phyloP scores from a whole-genome alignment of 2,797 vertebrate genomes.

The Enteromius anoplus region DNA sequence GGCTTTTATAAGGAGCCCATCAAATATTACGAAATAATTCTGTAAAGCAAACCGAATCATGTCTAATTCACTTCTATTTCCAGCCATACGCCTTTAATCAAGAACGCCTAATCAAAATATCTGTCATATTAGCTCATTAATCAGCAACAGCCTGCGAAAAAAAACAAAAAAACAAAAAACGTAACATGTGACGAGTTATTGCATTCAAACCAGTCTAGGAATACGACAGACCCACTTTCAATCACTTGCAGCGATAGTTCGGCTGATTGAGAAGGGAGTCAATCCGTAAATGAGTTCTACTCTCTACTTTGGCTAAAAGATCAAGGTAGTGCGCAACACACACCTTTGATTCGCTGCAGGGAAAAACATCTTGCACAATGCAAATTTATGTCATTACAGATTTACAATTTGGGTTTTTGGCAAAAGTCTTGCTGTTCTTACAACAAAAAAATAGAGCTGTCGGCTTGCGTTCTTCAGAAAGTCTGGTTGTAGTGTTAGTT shows the following conservation, averaged over 20 bases:
- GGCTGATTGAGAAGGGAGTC: not conserved
- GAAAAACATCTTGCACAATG: slow-evolving; percentile 22
- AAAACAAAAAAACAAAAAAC: not conserved
- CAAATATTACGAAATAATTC: not conserved
- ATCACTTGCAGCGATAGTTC: not conserved
- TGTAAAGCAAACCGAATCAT: not conserved
- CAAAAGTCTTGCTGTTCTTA: slow-evolving; percentile 4
- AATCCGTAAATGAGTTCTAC: slow-evolving; percentile 10
- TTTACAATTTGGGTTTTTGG: slow-evolving; percentile 6
- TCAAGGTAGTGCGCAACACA: slow-evolving; percentile 16
- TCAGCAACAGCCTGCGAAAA: not conserved
- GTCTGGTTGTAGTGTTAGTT: not conserved
- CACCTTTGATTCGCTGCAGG: not conserved
- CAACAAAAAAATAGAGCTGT: not conserved
- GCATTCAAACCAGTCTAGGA: not conserved
- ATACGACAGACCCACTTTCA: not conserved
- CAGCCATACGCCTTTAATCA: not conserved
- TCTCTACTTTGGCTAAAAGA: slow-evolving; percentile 3
- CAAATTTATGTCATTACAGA: slow-evolving; percentile 21
- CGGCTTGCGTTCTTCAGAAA: not conserved
- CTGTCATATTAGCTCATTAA: slow-evolving; percentile 22
- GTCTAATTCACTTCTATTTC: not conserved
- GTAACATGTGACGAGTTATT: not conserved
- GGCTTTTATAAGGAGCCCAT: not conserved
- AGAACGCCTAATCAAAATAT: slow-evolving; percentile 10